phyloP scores from a whole-genome alignment of 1,140 invertebrate species.

The Sminthurides bifidus region DNA sequence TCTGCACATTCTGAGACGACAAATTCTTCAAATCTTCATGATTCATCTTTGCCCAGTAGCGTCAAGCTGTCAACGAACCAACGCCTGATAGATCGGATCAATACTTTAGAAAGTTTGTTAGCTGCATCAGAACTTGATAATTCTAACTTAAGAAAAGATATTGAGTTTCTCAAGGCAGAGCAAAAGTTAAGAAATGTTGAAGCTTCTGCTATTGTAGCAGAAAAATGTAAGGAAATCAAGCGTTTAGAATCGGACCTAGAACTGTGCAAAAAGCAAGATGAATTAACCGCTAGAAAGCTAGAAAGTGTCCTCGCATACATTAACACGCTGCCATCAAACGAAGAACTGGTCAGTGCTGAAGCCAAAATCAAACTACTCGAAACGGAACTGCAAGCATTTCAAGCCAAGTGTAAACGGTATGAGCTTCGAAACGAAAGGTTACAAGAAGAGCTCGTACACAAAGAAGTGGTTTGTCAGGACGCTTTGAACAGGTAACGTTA shows the following conservation, averaged over 20 bases:
- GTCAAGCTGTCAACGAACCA: background rate
- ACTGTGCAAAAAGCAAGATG: background rate
- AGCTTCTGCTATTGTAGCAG: no score
- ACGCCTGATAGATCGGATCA: slow-evolving; percentile 18
- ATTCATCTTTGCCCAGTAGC: background rate
- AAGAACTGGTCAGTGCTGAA: slow-evolving; percentile 22
- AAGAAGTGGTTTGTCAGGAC: background rate
- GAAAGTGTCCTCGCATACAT: slow-evolving; percentile 18
- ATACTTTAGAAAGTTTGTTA: slow-evolving; percentile 19
- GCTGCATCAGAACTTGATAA: slow-evolving; percentile 27
- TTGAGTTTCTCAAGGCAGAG: slow-evolving; percentile 7
- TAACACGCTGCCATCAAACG: slow-evolving; percentile 21
- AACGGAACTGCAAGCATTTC: slow-evolving; percentile 6
- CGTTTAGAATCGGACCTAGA: background rate
- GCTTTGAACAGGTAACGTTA: slow-evolving; percentile 14
- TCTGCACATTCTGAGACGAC: slow-evolving; percentile 19
- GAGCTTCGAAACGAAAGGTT: background rate
- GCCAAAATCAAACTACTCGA: slow-evolving; percentile 3
- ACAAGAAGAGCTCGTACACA: background rate
- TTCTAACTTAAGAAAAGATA: slow-evolving; percentile 9
- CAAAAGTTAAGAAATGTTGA: background rate
- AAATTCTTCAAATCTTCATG: background rate
- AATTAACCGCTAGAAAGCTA: slow-evolving; percentile 11
- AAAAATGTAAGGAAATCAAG: no score
- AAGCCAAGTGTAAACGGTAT: slow-evolving; percentile 4